These are phyloP conservation scores for Acheta domesticus DNA, from an alignment of 2,888 invertebrate genomes.

Conservation along the genomic window DNA sequence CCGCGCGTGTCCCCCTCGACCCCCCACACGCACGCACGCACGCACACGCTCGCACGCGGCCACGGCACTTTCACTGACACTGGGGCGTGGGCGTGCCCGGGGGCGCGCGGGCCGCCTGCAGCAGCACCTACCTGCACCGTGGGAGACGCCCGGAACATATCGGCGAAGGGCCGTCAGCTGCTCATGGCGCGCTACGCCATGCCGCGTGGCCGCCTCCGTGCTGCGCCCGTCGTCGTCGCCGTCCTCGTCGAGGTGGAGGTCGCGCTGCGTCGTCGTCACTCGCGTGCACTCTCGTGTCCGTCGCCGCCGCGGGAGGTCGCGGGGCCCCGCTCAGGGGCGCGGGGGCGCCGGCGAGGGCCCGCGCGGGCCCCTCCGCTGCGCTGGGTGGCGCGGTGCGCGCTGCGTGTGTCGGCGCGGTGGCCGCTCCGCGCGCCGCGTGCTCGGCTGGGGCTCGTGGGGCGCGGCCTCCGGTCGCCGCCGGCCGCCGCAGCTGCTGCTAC, in stretches of 20 bases:
- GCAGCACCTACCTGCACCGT: neutral
- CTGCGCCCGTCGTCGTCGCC: neutral
- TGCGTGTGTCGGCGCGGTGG: neutral
- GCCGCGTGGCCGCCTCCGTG: neutral
- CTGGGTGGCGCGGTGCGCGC: neutral
- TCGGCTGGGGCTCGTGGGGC: neutral
- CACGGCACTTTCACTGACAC: neutral
- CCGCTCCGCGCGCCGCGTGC: neutral
- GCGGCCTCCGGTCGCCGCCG: neutral
- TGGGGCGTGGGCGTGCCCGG: neutral
- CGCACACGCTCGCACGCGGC: neutral
- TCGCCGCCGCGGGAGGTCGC: no score
- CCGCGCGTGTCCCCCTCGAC: neutral
- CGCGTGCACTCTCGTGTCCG: no score
- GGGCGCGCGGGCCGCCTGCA: neutral
- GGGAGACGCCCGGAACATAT: neutral
- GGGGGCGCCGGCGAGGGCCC: no score
- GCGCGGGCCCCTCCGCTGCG: neutral
- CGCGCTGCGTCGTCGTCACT: neutral
- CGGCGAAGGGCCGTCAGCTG: neutral
- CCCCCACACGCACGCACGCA: neutral
- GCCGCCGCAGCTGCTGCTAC: conserved; percentile 7
- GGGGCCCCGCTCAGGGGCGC: no score
- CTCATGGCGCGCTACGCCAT: conserved; percentile 1
- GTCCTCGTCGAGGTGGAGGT: no score